phyloP scores from a whole-genome alignment of 2,113 vertebrate genomes.

The Nycticorax nycticorax region DNA sequence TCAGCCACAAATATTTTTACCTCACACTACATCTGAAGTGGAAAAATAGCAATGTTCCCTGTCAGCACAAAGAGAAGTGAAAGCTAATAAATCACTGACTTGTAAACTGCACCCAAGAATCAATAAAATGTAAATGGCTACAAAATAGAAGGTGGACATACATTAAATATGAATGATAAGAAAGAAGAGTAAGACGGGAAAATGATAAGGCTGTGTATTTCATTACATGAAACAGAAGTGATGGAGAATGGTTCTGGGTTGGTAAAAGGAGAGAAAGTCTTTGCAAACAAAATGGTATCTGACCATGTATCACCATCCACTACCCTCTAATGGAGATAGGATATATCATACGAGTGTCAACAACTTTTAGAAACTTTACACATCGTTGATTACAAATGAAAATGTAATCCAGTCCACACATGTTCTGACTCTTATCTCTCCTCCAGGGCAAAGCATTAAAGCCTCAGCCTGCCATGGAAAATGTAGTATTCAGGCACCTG shows the following conservation, averaged over 20 bases:
- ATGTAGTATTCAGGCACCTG: slow-evolving; percentile 26
- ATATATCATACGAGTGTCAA: neutral
- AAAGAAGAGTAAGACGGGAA: neutral
- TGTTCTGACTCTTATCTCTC: slow-evolving; percentile 39
- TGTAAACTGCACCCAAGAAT: neutral
- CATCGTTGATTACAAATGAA: slow-evolving; percentile 32
- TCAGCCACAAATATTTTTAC: neutral
- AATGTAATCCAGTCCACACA: slow-evolving; percentile 1
- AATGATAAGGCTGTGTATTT: neutral
- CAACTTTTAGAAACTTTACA: slow-evolving; percentile 36
- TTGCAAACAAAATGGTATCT: neutral
- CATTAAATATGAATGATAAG: slow-evolving; percentile 54
- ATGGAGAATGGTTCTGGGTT: neutral
- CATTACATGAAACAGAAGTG: neutral
- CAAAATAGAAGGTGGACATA: slow-evolving; percentile 2
- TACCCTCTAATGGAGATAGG: neutral
- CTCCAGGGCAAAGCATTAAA: slow-evolving; percentile 25
- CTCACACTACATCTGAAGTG: neutral
- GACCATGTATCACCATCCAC: neutral
- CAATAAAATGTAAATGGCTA: slow-evolving; percentile 27
- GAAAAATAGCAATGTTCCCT: neutral
- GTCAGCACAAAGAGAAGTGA: slow-evolving; percentile 24
- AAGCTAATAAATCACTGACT: slow-evolving; percentile 44
- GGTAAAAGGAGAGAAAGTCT: neutral
- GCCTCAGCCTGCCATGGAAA: slow-evolving; percentile 9